These are phyloP conservation scores for Caenorhabditis plicata DNA, from an alignment of 2,888 invertebrate genomes.

Conservation along the genomic window DNA sequence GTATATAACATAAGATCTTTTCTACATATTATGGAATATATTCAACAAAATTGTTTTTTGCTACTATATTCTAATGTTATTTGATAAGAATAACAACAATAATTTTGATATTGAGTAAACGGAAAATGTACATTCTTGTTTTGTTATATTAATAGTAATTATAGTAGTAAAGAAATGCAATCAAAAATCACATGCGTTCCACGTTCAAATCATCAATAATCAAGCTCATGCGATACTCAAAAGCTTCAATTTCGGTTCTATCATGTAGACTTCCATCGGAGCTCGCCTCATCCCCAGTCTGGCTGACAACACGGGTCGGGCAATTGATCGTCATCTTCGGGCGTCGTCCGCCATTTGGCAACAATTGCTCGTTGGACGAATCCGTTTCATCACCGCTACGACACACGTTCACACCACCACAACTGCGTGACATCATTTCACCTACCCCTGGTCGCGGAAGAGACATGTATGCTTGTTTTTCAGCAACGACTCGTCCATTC, in stretches of 20 bases:
- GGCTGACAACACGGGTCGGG: constrained; percentile 23
- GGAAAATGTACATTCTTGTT: too few species aligned
- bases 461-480: constrained; percentile 86
- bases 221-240: constrained; percentile 58
- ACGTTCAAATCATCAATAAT: constrained; percentile 59
- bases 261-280: constrained; percentile 30
- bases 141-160: too few species aligned
- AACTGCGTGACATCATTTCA: background rate
- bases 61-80: too few species aligned
- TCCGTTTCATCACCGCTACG: constrained; percentile 16
- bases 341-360: constrained; percentile 24
- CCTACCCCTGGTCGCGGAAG: constrained; percentile 87
- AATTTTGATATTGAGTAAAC: too few species aligned
- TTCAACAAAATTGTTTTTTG: too few species aligned
- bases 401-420: constrained; percentile 1
- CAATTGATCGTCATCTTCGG: constrained; percentile 16
- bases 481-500: constrained; percentile 66
- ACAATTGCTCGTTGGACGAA: constrained; percentile 5
- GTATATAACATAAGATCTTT: too few species aligned
- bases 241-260: constrained; percentile 42
- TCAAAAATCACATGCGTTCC: constrained; percentile 5
- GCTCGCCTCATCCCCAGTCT: constrained; percentile 30
- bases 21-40: too few species aligned
- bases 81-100: too few species aligned
- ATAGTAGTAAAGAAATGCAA: background rate